Evolutionary conservation across 2,113 vertebrate species (phyloP).

Genomic region (human (Homo sapiens)): DNA sequence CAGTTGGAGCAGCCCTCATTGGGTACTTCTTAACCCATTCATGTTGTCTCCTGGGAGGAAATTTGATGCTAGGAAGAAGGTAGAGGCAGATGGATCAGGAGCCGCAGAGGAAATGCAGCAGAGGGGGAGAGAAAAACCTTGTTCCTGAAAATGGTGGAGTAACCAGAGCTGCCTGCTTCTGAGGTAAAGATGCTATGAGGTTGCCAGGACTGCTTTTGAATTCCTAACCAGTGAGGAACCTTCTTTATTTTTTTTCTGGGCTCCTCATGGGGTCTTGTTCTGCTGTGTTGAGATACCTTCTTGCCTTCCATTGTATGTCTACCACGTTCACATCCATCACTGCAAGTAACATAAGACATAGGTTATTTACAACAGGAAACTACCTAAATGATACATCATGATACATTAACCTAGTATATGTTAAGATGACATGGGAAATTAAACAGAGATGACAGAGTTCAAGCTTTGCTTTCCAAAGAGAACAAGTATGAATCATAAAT

Average conservation of each 20-base stretch:
- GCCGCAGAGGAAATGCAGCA: neutral
- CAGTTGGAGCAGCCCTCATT: neutral
- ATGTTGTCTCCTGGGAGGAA: neutral
- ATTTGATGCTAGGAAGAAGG: neutral
- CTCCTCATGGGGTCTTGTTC: neutral
- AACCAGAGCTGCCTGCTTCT: neutral
- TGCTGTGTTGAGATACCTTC: neutral
- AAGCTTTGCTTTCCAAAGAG: neutral
- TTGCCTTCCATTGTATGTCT: neutral
- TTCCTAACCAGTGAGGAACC: neutral
- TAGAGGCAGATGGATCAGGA: neutral
- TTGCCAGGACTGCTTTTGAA: neutral
- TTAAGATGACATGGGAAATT: neutral
- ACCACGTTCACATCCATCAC: neutral
- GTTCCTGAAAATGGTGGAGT: neutral
- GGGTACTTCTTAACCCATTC: neutral
- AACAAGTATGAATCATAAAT: neutral
- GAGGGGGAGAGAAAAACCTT: neutral
- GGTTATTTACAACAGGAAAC: neutral
- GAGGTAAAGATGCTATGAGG: neutral
- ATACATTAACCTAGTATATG: too few relatives aligned
- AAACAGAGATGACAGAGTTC: neutral
- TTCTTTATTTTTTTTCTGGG: neutral
- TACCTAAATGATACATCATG: neutral
- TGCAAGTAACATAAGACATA: neutral